Conservation (phyloP, 2,113 vertebrate species). For the Laticauda colubrina region DNA sequence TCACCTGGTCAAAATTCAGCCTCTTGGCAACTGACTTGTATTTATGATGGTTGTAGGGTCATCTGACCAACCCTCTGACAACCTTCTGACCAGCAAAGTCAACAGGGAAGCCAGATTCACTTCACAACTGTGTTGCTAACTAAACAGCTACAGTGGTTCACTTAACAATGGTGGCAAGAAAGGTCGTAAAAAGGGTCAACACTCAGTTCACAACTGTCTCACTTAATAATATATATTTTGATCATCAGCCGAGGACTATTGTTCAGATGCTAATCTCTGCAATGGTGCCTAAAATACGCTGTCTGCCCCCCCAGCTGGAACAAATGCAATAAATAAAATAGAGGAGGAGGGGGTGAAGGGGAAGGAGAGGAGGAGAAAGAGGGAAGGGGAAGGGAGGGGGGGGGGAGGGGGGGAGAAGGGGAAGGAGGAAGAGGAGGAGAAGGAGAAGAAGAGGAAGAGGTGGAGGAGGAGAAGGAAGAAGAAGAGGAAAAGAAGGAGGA, state of each 20-base stretch:
- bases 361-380: no score
- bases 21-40: background rate
- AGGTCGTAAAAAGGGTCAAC: background rate
- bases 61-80: background rate
- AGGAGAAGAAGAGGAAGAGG: rapidly evolving
- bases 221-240: background rate
- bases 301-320: background rate
- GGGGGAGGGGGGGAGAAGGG: no score
- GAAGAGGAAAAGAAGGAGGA: no score
- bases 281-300: background rate
- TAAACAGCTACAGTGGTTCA: no score
- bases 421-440: no score
- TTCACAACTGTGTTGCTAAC: background rate
- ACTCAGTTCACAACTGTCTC: background rate
- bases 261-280: background rate
- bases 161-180: background rate
- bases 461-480: no score
- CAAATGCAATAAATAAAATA: background rate
- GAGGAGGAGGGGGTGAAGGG: no score
- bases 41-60: background rate
- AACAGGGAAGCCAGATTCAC: background rate
- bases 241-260: background rate
- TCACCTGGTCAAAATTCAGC: background rate
- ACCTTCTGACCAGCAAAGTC: background rate
- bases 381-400: no score